These are phyloP conservation scores for Drosophila melanogaster DNA, from an alignment of 1,140 invertebrate species.

Conservation along the genomic window DNA sequence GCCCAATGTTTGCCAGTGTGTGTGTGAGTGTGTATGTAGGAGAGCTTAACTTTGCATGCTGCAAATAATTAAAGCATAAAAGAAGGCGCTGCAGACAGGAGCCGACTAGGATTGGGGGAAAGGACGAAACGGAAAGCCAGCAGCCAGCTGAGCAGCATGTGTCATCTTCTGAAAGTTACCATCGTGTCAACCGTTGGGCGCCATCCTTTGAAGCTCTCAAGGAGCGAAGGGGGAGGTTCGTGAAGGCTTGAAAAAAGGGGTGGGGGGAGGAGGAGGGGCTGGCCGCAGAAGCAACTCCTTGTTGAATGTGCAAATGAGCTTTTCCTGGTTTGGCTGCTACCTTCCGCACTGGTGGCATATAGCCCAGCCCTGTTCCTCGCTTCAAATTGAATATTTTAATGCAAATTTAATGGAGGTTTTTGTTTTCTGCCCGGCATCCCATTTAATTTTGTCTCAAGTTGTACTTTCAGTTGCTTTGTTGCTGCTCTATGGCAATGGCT, in stretches of 20 bases:
- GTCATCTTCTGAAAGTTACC: slow-evolving; percentile 67
- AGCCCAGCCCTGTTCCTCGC: slow-evolving; percentile 12
- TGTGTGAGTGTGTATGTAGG: slow-evolving; percentile 25
- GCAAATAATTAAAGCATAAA: slow-evolving; percentile 80
- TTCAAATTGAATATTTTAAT: slow-evolving; percentile 78
- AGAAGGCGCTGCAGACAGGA: slow-evolving; percentile 49
- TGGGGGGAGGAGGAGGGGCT: background rate
- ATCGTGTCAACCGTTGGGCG: slow-evolving; percentile 37
- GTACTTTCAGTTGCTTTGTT: slow-evolving; percentile 29
- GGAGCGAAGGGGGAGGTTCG: background rate
- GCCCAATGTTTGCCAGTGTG: slow-evolving; percentile 53
- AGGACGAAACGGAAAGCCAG: slow-evolving; percentile 1
- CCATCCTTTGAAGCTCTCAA: slow-evolving; percentile 59
- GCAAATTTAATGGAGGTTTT: slow-evolving; percentile 74
- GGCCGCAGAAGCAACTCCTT: slow-evolving; percentile 58
- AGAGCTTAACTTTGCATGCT: slow-evolving; percentile 75
- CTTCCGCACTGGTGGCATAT: background rate
- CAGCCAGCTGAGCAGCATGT: slow-evolving; percentile 59
- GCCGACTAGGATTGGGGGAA: background rate
- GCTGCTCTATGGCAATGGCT: slow-evolving; percentile 28
- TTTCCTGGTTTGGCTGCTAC: slow-evolving; percentile 29
- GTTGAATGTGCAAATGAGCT: slow-evolving; percentile 58
- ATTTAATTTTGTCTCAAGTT: slow-evolving; percentile 68
- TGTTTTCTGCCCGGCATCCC: slow-evolving; percentile 49
- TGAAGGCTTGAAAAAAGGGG: too few relatives aligned